These are phyloP conservation scores for Shargacucullia verbasci DNA, from an alignment of 2,888 invertebrate genomes.

Conservation along the genomic window DNA sequence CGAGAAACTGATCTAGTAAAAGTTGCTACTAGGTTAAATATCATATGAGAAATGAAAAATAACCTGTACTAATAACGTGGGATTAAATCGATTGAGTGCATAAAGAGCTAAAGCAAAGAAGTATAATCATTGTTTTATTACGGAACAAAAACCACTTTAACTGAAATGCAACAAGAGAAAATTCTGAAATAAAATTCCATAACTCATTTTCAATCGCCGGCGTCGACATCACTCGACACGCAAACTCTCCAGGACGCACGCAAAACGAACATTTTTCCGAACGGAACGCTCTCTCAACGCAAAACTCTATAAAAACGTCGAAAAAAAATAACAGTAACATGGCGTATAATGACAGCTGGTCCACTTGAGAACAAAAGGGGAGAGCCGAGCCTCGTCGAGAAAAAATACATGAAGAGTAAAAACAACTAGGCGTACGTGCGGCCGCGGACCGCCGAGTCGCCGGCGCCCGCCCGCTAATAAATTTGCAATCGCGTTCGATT, in stretches of 20 bases:
- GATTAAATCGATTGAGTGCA: constrained; percentile 2
- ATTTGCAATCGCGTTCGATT: constrained; percentile 87
- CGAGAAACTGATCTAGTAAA: not conserved
- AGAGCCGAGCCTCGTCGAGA: constrained; percentile 86
- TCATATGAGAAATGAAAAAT: not conserved
- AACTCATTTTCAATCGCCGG: constrained; percentile 83
- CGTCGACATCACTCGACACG: constrained; percentile 85
- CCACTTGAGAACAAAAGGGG: constrained; percentile 90
- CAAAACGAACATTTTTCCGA: constrained; percentile 89
- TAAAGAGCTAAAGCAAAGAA: constrained; percentile 15
- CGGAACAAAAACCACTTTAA: constrained; percentile 70
- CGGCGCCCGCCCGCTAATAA: constrained; percentile 83
- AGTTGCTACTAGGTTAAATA: not conserved
- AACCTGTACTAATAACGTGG: not conserved
- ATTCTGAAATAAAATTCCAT: constrained; percentile 78
- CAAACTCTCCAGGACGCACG: constrained; percentile 86
- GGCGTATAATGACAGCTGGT: constrained; percentile 90
- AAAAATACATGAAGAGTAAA: constrained; percentile 87
- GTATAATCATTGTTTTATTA: constrained; percentile 27
- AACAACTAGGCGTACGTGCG: constrained; percentile 83
- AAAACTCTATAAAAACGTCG: constrained; percentile 88
- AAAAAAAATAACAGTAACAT: constrained; percentile 89
- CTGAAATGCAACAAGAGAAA: constrained; percentile 70
- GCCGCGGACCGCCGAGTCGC: constrained; percentile 66
- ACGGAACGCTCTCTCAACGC: constrained; percentile 86